Conservation (phyloP, 1,140 invertebrate genomes). For the Anoplophora glabripennis region DNA sequence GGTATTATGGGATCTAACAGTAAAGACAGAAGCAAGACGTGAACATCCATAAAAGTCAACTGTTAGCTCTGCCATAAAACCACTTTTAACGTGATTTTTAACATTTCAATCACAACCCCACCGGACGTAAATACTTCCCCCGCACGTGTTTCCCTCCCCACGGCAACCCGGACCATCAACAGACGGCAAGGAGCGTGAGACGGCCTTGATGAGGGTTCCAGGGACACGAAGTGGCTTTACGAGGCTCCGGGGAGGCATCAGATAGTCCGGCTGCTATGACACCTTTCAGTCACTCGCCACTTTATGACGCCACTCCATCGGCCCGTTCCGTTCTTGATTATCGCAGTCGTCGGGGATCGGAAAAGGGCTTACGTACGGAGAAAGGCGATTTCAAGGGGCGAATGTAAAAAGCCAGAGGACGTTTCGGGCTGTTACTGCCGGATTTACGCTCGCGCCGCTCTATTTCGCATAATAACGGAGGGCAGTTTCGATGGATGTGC, state of each 20-base stretch:
- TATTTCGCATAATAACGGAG: no score
- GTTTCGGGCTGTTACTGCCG: no score
- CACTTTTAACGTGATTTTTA: no score
- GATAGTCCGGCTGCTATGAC: conserved; percentile 26
- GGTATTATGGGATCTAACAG: no score
- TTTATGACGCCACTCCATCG: conserved; percentile 28
- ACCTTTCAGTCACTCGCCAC: conserved; percentile 30
- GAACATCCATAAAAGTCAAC: no score
- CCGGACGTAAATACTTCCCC: background rate
- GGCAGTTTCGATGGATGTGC: no score
- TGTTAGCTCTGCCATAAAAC: no score
- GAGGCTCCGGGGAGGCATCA: conserved; percentile 31
- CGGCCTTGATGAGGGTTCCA: conserved; percentile 29
- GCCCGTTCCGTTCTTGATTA: conserved; percentile 18
- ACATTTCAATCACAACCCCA: background rate
- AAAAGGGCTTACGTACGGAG: no score
- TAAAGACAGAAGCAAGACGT: no score
- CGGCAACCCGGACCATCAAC: background rate
- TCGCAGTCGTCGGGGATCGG: background rate
- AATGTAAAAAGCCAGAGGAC: no score
- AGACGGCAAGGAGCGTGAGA: conserved; percentile 13
- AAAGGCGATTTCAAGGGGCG: no score
- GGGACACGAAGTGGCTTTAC: conserved; percentile 36
- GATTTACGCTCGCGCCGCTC: no score
- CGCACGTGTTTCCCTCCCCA: background rate